Evolutionary conservation across 2,113 vertebrate genomes (phyloP).

Genomic region (Dipodomys merriami): DNA sequence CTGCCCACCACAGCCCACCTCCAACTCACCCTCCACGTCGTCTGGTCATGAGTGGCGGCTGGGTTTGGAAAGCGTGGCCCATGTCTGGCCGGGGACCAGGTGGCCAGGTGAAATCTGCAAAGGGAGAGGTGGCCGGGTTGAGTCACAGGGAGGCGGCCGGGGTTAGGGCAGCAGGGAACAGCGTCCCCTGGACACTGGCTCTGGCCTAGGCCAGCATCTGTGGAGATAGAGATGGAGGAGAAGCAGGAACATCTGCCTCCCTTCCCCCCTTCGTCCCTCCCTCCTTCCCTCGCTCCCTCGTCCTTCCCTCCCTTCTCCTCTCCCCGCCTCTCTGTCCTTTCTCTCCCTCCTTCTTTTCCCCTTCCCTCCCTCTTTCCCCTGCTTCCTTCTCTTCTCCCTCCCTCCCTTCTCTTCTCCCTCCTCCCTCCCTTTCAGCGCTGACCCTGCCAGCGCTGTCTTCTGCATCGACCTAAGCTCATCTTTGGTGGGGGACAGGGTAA

Average conservation of each 20-base stretch:
- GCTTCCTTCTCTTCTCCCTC: no score
- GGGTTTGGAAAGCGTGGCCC: slow-evolving; percentile 32
- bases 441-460: no score
- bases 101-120: slow-evolving; percentile 57
- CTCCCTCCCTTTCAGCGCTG: neutral
- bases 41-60: slow-evolving; percentile 27
- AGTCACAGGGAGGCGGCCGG: neutral
- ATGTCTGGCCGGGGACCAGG: slow-evolving; percentile 55
- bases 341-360: no score
- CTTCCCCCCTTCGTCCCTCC: no score
- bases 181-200: neutral
- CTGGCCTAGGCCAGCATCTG: neutral
- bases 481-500: neutral
- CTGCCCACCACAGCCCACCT: neutral
- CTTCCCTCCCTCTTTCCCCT: no score
- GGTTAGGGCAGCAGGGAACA: slow-evolving; percentile 22
- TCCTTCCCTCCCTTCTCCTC: no score
- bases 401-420: no score
- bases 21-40: slow-evolving; percentile 68
- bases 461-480: neutral
- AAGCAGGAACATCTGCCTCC: no score
- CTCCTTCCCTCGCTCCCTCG: no score
- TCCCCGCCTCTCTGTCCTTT: no score
- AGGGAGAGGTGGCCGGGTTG: neutral
- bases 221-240: neutral